These are phyloP conservation scores for Tangara arthus DNA, from an alignment of 2,797 vertebrate species.

Conservation along the genomic window DNA sequence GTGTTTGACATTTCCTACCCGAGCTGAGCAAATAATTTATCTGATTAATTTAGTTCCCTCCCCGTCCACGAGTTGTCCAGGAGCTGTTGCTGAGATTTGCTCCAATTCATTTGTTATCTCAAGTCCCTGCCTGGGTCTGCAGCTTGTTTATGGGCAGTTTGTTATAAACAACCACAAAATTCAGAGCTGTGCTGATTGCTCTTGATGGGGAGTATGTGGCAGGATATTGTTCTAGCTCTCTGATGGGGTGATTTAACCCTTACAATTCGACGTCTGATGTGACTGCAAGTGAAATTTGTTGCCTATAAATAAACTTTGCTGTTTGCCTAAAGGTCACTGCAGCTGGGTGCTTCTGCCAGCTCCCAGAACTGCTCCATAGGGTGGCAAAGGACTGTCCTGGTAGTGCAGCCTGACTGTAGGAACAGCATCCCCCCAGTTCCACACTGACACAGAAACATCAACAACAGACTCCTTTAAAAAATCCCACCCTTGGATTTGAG, in stretches of 20 bases:
- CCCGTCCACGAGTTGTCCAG: neutral
- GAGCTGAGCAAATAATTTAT: slow-evolving; percentile 59
- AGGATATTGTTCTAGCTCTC: slow-evolving; percentile 19
- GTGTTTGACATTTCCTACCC: slow-evolving; percentile 54
- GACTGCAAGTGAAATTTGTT: neutral
- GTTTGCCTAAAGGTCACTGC: neutral
- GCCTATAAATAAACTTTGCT: neutral
- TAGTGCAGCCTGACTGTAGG: accelerated
- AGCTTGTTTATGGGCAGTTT: slow-evolving; percentile 10
- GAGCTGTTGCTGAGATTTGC: slow-evolving; percentile 50
- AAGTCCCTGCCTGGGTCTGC: slow-evolving; percentile 7
- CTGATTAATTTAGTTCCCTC: slow-evolving; percentile 62
- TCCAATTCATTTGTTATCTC: slow-evolving; percentile 55
- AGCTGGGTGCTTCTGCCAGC: neutral
- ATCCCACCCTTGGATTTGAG: neutral
- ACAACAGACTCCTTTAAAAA: neutral
- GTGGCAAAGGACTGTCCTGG: neutral
- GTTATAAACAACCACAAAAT: neutral
- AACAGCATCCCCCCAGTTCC: neutral
- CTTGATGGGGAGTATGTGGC: neutral
- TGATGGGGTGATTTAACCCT: neutral
- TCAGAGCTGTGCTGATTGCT: neutral
- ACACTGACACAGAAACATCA: accelerated
- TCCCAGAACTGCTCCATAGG: neutral
- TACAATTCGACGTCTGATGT: neutral